phyloP scores from a whole-genome alignment of 2,888 invertebrate species.

The Andrena bucephala region DNA sequence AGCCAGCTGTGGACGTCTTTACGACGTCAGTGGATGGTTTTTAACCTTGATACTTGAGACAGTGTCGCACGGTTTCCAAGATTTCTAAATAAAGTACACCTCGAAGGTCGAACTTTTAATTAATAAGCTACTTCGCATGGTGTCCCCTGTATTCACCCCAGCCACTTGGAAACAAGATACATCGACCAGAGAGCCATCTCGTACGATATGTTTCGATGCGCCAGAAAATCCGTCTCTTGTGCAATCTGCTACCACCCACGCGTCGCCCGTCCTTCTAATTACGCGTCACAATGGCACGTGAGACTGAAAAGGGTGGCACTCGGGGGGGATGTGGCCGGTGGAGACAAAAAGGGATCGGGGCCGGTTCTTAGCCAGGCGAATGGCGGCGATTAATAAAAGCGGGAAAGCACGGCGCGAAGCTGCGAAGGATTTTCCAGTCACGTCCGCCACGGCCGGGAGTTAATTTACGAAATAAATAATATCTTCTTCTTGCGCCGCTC shows the following conservation, averaged over 20 bases:
- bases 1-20: too few relatives aligned
- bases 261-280: slow-evolving; percentile 55
- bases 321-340: slow-evolving; percentile 12
- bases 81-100: too few relatives aligned
- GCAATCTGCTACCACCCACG: slow-evolving; percentile 18
- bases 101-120: too few relatives aligned
- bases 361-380: slow-evolving; percentile 76
- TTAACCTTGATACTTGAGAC: too few relatives aligned
- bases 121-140: not conserved
- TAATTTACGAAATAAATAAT: slow-evolving; percentile 85
- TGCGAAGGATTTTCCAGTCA: slow-evolving; percentile 84
- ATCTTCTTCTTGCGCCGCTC: slow-evolving; percentile 80
- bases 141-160: not conserved
- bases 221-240: slow-evolving; percentile 17
- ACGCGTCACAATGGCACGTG: slow-evolving; percentile 37
- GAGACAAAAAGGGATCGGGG: slow-evolving; percentile 62
- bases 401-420: slow-evolving; percentile 79
- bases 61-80: too few relatives aligned
- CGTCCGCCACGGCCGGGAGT: slow-evolving; percentile 82
- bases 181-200: not conserved
- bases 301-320: not conserved
- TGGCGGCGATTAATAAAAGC: slow-evolving; percentile 84
- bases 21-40: too few relatives aligned
- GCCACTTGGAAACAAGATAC: not conserved
- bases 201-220: slow-evolving; percentile 16